phyloP scores from a whole-genome alignment of 2,888 invertebrate species.

The Xestia ashworthii region DNA sequence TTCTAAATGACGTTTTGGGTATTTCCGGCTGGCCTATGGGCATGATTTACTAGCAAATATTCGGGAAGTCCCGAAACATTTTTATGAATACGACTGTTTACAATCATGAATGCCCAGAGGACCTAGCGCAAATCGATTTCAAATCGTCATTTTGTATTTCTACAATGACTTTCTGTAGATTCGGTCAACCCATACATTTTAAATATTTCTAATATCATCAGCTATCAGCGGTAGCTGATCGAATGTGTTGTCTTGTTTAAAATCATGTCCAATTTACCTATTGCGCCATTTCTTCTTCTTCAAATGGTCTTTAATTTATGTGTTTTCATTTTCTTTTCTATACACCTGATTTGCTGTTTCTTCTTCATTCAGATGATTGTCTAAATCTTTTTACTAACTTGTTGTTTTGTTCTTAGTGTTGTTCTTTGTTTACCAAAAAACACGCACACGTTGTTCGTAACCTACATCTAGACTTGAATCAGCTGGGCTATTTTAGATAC shows the following conservation, averaged over 20 bases:
- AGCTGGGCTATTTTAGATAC: slow-evolving; percentile 1
- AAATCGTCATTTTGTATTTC: not conserved
- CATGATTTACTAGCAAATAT: not conserved
- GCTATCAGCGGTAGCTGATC: not conserved
- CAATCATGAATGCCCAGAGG: not conserved
- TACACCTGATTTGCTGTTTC: not conserved
- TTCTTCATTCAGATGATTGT: not conserved
- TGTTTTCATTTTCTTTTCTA: not conserved
- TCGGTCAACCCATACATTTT: not conserved
- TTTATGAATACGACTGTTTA: not conserved
- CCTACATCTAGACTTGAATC: slow-evolving; percentile 2
- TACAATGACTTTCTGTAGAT: not conserved
- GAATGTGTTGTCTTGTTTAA: slow-evolving; percentile 4
- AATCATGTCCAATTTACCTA: not conserved
- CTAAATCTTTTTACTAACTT: not conserved
- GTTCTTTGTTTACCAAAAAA: slow-evolving; percentile 11
- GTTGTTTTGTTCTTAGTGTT: not conserved
- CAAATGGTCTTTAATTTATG: not conserved
- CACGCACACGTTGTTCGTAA: not conserved
- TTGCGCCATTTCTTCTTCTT: not conserved
- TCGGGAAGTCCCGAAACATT: slow-evolving; percentile 6
- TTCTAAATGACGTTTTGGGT: not conserved
- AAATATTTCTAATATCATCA: not conserved
- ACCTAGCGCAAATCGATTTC: not conserved
- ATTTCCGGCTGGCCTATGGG: not conserved